A percentile compares a stretch with the other conserved stretches of the same genome.
phyloP scores from a whole-genome alignment of 2,113 vertebrate species.

The Echinops telfairi region DNA sequence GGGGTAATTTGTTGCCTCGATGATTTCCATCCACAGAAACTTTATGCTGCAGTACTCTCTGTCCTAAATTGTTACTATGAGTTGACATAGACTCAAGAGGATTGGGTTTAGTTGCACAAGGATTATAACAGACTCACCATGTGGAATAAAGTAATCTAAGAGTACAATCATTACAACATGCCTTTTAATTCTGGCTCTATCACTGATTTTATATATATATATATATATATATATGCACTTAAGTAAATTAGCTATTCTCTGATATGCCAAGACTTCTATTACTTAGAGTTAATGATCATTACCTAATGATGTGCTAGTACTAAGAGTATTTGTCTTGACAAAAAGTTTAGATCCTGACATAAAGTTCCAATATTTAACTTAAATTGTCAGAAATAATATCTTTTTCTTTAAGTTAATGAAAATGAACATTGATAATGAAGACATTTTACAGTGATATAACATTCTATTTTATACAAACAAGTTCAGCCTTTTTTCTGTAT shows the following conservation, averaged over 20 bases:
- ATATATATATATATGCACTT: too few species aligned
- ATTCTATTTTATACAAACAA: not conserved
- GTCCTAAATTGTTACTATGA: too few species aligned
- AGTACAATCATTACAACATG: not conserved
- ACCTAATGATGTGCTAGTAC: not conserved
- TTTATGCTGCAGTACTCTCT: too few species aligned
- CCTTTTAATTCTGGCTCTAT: not conserved
- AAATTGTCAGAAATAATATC: not conserved
- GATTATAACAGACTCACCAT: not conserved
- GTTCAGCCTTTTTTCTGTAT: not conserved
- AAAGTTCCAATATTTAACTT: not conserved
- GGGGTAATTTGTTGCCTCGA: too few species aligned
- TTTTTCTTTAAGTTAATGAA: not conserved
- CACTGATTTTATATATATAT: not conserved
- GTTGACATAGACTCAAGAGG: too few species aligned
- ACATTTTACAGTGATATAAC: not conserved
- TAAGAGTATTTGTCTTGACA: too few species aligned
- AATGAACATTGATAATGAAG: not conserved
- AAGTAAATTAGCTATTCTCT: not conserved
- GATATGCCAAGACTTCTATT: not conserved
- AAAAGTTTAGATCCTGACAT: too few species aligned
- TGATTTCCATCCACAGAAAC: too few species aligned
- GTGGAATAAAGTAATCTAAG: not conserved
- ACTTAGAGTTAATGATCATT: not conserved
- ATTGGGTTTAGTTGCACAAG: not conserved